Percentiles rank a stretch among this genome's conserved stretches.
Conservation (phyloP, 2,797 vertebrate species). For the Pseudochirops cupreus region DNA sequence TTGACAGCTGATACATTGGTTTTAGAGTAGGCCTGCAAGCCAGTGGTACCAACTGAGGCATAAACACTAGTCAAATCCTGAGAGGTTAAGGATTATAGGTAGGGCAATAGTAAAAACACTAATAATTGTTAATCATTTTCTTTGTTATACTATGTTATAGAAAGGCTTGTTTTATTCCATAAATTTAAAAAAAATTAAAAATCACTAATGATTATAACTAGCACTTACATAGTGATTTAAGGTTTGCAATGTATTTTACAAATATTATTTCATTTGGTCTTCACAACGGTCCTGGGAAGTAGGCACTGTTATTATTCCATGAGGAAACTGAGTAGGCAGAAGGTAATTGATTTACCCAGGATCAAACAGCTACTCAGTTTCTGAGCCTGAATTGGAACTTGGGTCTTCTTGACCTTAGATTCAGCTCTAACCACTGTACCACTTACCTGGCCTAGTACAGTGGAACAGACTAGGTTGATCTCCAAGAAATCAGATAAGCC, state of each 20-base stretch:
- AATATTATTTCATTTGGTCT: neutral
- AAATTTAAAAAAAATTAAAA: neutral
- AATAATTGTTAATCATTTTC: neutral
- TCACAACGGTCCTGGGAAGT: neutral
- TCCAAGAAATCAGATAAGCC: neutral
- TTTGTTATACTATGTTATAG: neutral
- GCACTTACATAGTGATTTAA: neutral
- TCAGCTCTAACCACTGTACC: neutral
- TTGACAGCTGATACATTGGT: neutral
- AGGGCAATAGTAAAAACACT: neutral
- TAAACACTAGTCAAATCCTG: neutral
- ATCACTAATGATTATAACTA: neutral
- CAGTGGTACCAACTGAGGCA: neutral
- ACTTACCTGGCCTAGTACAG: neutral
- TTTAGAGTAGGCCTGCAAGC: neutral
- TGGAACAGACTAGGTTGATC: neutral
- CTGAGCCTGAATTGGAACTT: neutral
- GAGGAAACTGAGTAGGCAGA: neutral
- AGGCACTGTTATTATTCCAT: neutral
- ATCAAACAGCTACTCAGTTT: neutral
- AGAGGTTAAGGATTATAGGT: neutral
- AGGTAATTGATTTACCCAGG: neutral
- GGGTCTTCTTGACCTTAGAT: neutral
- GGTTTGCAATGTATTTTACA: neutral
- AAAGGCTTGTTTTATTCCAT: neutral